Evolutionary conservation across 30 jellyfish, hydroid and myxozoan species (phyloP).

Genomic region (Aurelia coerulea): DNA sequence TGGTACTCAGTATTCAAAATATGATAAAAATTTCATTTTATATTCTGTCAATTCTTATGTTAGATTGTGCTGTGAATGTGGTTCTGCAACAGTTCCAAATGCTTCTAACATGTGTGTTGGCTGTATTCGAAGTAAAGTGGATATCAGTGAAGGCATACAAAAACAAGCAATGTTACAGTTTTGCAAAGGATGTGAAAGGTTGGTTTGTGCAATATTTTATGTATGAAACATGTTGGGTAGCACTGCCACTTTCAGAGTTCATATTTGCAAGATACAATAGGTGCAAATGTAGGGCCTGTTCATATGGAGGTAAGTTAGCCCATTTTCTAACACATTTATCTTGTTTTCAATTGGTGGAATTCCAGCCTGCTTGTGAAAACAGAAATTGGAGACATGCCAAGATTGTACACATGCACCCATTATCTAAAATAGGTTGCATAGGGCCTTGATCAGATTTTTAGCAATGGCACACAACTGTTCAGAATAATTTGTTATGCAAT

Average conservation of each 20-base stretch:
- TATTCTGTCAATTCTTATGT: not conserved
- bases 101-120: slow-evolving; percentile 98
- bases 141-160: slow-evolving; percentile 92
- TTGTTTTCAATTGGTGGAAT: no score
- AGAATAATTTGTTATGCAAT: no score
- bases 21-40: not conserved
- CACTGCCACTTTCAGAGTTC: not conserved
- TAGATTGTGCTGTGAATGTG: slow-evolving; percentile 99
- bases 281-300: no score
- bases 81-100: slow-evolving; percentile 96
- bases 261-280: not conserved
- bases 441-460: no score
- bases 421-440: no score
- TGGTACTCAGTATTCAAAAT: no score
- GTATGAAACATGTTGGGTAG: not conserved
- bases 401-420: no score
- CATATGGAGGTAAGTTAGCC: no score
- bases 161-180: slow-evolving; percentile 90
- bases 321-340: no score
- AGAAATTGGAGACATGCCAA: no score
- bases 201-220: not conserved
- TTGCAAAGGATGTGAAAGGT: slow-evolving; percentile 99
- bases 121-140: slow-evolving; percentile 94
- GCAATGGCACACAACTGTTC: no score
- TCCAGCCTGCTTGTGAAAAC: no score